Conservation (phyloP, 2,797 vertebrate species). For the Melanotaenia nigrans region DNA sequence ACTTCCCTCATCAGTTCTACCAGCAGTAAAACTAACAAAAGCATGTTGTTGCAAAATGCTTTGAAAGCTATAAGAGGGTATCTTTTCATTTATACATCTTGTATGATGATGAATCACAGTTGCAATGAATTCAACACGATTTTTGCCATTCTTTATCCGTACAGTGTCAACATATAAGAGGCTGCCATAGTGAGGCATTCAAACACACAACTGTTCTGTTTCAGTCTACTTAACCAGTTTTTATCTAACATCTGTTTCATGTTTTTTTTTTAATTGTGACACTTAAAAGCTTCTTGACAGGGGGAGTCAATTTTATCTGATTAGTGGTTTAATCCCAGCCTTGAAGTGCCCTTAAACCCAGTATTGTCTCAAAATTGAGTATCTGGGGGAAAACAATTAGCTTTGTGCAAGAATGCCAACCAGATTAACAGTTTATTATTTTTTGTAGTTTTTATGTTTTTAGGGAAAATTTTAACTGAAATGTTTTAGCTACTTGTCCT, state of each 20-base stretch:
- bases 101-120: background rate
- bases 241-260: background rate
- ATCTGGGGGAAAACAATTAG: background rate
- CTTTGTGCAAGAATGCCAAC: background rate
- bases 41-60: background rate
- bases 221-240: too few species aligned
- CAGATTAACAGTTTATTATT: too few species aligned
- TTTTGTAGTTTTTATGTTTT: too few species aligned
- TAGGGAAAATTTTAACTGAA: too few species aligned
- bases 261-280: background rate
- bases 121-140: background rate
- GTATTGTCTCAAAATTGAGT: background rate
- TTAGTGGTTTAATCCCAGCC: background rate
- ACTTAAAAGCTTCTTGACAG: background rate
- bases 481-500: too few species aligned
- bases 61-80: background rate
- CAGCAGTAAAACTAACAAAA: background rate
- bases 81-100: conserved; percentile 9
- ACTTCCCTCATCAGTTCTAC: conserved; percentile 17
- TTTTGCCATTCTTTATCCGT: background rate
- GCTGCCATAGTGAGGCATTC: background rate
- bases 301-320: background rate
- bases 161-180: background rate
- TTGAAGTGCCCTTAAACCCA: background rate
- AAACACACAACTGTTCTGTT: background rate